These are phyloP conservation scores for Hoplodrina blanda DNA, from an alignment of 2,888 invertebrate species.

Conservation along the genomic window DNA sequence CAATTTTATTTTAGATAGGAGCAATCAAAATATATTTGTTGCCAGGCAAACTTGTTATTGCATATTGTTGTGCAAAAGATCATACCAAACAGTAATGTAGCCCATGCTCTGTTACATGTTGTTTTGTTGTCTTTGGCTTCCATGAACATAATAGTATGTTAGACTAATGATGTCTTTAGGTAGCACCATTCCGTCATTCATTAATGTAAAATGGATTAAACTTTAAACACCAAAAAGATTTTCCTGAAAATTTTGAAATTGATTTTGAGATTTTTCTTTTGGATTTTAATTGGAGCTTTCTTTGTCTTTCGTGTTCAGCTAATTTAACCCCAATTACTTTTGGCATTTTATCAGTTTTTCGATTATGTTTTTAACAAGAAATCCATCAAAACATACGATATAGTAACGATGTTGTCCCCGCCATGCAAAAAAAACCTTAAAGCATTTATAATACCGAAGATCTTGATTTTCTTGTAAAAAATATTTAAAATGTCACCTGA, in stretches of 20 bases:
- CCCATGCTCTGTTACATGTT: conserved; percentile 2
- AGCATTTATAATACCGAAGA: background rate
- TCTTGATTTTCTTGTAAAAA: background rate
- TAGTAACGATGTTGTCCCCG: background rate
- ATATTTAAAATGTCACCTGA: conserved; percentile 16
- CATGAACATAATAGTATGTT: conserved; percentile 2
- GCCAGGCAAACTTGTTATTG: conserved; percentile 32
- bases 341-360: conserved; percentile 1
- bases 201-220: background rate
- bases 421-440: background rate
- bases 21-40: conserved; percentile 33
- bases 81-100: background rate
- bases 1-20: background rate
- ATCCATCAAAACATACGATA: background rate
- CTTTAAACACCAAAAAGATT: background rate
- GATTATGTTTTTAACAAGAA: background rate
- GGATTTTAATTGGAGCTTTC: background rate
- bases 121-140: conserved; percentile 19
- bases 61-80: conserved; percentile 33
- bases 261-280: background rate
- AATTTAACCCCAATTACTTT: background rate
- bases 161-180: background rate
- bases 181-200: background rate
- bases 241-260: background rate
- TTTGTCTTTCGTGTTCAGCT: background rate